Conservation (phyloP, 2,113 vertebrate genomes). For the Paraplagusia blochii region DNA sequence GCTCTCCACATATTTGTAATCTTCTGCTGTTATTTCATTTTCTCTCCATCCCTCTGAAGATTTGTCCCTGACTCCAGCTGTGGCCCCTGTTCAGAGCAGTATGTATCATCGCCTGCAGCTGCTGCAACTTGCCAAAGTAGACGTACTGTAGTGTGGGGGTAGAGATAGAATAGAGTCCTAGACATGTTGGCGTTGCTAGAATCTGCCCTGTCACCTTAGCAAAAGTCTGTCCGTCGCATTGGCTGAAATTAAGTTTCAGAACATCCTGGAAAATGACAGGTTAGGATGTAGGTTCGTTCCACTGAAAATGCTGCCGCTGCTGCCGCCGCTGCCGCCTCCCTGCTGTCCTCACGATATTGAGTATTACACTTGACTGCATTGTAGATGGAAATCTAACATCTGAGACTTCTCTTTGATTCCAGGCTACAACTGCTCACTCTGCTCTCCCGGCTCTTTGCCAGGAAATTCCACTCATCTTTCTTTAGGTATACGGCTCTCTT, state of each 20-base stretch:
- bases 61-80: constrained; percentile 64
- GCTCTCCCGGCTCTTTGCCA: constrained; percentile 57
- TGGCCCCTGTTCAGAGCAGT: constrained; percentile 61
- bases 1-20: constrained; percentile 55
- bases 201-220: constrained; percentile 18
- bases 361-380: constrained; percentile 35
- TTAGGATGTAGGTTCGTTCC: constrained; percentile 3
- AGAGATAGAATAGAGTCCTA: constrained; percentile 43
- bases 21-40: constrained; percentile 57
- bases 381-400: constrained; percentile 43
- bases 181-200: constrained; percentile 18
- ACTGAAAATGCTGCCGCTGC: neutral
- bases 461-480: constrained; percentile 51
- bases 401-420: constrained; percentile 70
- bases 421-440: constrained; percentile 71
- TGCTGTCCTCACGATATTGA: constrained; percentile 12
- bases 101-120: constrained; percentile 53
- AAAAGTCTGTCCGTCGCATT: constrained; percentile 21
- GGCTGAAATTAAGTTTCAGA: constrained; percentile 2
- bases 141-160: constrained; percentile 29
- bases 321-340: no score
- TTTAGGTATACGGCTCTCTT: constrained; percentile 51
- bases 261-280: constrained; percentile 6
- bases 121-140: constrained; percentile 20
- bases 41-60: constrained; percentile 60